phyloP scores from a whole-genome alignment of 2,888 invertebrate species.

The Muscina levida region DNA sequence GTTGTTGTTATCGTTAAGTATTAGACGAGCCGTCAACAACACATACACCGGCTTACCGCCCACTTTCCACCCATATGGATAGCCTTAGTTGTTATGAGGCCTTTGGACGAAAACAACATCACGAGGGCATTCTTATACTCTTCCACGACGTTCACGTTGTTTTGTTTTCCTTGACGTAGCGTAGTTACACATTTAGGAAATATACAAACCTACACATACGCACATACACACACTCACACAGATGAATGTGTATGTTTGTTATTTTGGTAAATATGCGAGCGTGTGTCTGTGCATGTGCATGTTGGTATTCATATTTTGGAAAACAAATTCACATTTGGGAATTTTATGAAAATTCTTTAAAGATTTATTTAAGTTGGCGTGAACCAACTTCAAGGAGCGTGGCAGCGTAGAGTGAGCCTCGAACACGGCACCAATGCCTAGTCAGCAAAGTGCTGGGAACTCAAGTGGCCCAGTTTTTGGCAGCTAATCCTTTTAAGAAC shows the following conservation, averaged over 20 bases:
- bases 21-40: not conserved
- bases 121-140: no score
- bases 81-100: not conserved
- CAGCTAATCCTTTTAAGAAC: constrained; percentile 1
- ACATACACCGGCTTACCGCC: not conserved
- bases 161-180: not conserved
- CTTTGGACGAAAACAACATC: not conserved
- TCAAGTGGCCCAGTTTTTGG: not conserved
- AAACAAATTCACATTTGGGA: constrained; percentile 3
- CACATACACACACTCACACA: not conserved
- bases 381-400: not conserved
- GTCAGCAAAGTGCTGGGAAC: no score
- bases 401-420: not conserved
- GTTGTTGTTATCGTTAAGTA: not conserved
- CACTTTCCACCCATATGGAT: not conserved
- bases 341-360: not conserved
- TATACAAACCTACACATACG: not conserved
- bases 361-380: constrained; percentile 9
- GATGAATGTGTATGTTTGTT: not conserved
- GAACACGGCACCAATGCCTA: no score
- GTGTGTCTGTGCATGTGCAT: not conserved
- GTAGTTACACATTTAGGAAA: constrained; percentile 6
- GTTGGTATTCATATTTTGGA: constrained; percentile 6
- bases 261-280: not conserved
- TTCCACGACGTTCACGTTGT: not conserved